These are phyloP conservation scores for Cisticola juncidis DNA, from an alignment of 2,113 vertebrate species.

Conservation along the genomic window DNA sequence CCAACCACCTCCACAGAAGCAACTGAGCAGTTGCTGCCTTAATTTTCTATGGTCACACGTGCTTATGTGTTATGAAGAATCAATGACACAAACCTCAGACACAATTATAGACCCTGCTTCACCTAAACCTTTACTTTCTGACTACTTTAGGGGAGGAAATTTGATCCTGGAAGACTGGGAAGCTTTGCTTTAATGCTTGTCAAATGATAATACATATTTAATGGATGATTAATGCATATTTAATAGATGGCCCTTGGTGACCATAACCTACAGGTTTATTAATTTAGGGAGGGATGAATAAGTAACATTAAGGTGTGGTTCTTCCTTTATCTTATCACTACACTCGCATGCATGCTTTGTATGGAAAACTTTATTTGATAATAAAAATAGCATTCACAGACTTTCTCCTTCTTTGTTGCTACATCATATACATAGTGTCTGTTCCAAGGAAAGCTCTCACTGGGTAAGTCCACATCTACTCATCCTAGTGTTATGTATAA, in stretches of 20 bases:
- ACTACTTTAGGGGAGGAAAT: background rate
- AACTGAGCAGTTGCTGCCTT: background rate
- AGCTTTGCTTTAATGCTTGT: background rate
- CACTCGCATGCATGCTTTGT: conserved; percentile 78
- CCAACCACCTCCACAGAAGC: background rate
- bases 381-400: conserved; percentile 98
- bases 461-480: conserved; percentile 89
- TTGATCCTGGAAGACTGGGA: background rate
- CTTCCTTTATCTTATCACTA: conserved; percentile 60
- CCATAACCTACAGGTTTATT: background rate
- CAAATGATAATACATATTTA: background rate
- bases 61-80: background rate
- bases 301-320: background rate
- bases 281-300: conserved; percentile 13
- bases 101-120: background rate
- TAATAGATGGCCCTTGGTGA: background rate
- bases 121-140: background rate
- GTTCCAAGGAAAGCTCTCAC: conserved; percentile 85
- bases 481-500: conserved; percentile 89
- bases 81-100: background rate
- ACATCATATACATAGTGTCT: conserved; percentile 91
- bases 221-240: background rate
- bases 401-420: conserved; percentile 88
- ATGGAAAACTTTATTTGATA: conserved; percentile 98
- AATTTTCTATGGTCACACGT: background rate